Conservation (phyloP, 1,140 invertebrate genomes). For the Carcinoscorpius rotundicauda region DNA sequence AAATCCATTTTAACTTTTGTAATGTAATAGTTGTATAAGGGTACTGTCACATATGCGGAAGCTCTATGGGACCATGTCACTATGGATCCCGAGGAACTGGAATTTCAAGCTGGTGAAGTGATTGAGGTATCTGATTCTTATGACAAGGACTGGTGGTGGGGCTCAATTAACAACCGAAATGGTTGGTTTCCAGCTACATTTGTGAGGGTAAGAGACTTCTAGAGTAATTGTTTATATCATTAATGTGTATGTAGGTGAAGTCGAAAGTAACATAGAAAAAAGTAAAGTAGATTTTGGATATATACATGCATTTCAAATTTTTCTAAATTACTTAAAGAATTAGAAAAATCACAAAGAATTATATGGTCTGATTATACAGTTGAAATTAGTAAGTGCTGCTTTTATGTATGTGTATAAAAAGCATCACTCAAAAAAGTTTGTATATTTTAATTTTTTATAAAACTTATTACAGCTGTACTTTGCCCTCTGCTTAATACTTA, state of each 20-base stretch:
- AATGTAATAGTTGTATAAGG: slow-evolving; percentile 40
- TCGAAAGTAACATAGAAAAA: not conserved
- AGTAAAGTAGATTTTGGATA: slow-evolving; percentile 1
- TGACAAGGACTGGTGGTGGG: slow-evolving; percentile 69
- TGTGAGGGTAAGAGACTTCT: slow-evolving; percentile 46
- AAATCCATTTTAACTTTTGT: not conserved
- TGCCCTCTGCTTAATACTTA: too few relatives aligned
- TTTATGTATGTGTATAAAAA: too few relatives aligned
- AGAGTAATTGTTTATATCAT: not conserved
- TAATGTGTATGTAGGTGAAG: not conserved
- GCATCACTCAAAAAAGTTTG: too few relatives aligned
- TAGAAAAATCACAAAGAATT: too few relatives aligned
- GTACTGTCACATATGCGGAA: slow-evolving; percentile 50
- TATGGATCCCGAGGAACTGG: slow-evolving; percentile 60
- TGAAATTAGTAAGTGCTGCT: too few relatives aligned
- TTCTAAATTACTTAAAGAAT: too few relatives aligned
- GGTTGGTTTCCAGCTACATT: slow-evolving; percentile 71
- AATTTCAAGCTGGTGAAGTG: slow-evolving; percentile 59
- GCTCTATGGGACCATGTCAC: slow-evolving; percentile 69
- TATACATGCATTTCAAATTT: not conserved
- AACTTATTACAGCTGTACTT: too few relatives aligned
- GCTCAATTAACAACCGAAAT: slow-evolving; percentile 44
- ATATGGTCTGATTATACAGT: too few relatives aligned
- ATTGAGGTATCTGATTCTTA: slow-evolving; percentile 57
- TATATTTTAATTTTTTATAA: too few relatives aligned